Evolutionary conservation across 2,888 invertebrate genomes (phyloP).

Genomic region (Andrena camellia): DNA sequence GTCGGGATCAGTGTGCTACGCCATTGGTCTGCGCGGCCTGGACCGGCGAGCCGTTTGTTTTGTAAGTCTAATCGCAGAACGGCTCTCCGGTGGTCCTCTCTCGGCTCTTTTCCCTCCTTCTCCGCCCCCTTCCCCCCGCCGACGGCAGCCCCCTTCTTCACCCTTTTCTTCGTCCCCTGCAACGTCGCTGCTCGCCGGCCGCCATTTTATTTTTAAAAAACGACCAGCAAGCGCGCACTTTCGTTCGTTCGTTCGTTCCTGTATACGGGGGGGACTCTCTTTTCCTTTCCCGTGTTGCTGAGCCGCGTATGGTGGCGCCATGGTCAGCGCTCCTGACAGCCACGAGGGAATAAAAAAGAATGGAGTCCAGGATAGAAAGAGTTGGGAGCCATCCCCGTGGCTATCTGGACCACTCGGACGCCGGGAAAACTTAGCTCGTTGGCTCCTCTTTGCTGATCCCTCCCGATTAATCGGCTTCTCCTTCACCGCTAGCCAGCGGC

Average conservation of each 20-base stretch:
- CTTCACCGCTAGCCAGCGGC: conserved; percentile 29
- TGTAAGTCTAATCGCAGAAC: conserved; percentile 85
- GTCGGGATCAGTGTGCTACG: conserved; percentile 82
- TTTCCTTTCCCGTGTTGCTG: conserved; percentile 46
- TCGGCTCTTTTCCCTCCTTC: conserved; percentile 65
- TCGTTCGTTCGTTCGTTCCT: conserved; percentile 72
- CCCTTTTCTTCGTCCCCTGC: conserved; percentile 68
- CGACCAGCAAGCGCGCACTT: conserved; percentile 78
- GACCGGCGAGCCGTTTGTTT: conserved; percentile 84
- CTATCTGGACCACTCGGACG: conserved; percentile 54
- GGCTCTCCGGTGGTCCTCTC: conserved; percentile 84
- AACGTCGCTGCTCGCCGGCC: conserved; percentile 73
- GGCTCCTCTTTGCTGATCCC: conserved; percentile 1
- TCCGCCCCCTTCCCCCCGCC: conserved; percentile 41
- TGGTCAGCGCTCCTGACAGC: conserved; percentile 79
- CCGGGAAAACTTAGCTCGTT: conserved; percentile 48
- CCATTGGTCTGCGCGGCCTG: conserved; percentile 81
- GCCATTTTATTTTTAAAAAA: conserved; percentile 84
- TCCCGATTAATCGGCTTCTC: conserved; percentile 24
- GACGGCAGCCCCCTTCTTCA: conserved; percentile 24
- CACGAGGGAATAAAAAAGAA: conserved; percentile 69
- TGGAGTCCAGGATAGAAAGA: conserved; percentile 45
- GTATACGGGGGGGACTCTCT: conserved; percentile 18
- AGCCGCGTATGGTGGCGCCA: conserved; percentile 81
- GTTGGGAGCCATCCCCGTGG: conserved; percentile 44